Evolutionary conservation across 2,113 vertebrate species (phyloP).

Genomic region (Takifugu bimaculatus): DNA sequence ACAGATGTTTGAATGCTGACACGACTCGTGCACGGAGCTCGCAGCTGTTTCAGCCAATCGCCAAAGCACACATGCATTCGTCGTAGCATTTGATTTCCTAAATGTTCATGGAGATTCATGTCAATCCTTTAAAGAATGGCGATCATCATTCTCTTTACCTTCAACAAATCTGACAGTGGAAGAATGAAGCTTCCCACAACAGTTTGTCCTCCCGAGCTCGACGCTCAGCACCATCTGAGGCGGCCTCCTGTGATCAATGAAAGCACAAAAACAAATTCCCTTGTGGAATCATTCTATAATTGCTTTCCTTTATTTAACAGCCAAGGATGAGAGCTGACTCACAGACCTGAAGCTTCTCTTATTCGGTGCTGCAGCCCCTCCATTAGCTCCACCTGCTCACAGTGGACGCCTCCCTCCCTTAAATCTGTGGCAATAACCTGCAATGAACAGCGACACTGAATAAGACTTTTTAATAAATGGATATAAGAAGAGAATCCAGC

Average conservation of each 20-base stretch:
- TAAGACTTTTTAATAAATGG: conserved; percentile 67
- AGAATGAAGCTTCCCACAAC: conserved; percentile 6
- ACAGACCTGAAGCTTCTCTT: conserved; percentile 20
- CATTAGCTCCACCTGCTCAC: conserved; percentile 28
- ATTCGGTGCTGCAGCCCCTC: conserved; percentile 3
- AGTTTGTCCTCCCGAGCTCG: conserved; percentile 1
- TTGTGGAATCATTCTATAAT: conserved; percentile 32
- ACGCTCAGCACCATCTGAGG: conserved; percentile 16
- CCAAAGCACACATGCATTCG: no score
- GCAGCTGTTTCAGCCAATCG: no score
- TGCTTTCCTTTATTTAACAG: conserved; percentile 51
- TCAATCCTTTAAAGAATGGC: no score
- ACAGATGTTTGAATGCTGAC: no score
- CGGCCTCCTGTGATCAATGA: conserved; percentile 21
- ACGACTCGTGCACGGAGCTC: no score
- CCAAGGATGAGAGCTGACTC: conserved; percentile 40
- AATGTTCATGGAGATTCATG: no score
- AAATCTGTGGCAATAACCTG: conserved; percentile 49
- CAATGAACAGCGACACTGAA: conserved; percentile 47
- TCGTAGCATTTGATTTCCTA: no score
- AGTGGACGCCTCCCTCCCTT: conserved; percentile 30
- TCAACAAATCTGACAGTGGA: neutral
- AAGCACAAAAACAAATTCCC: conserved; percentile 1
- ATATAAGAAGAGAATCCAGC: conserved; percentile 50
- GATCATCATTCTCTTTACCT: no score